Percentiles rank a stretch among this genome's conserved stretches.
Conservation (phyloP, 1,140 invertebrate genomes). For the Hylaeus volcanicus region DNA sequence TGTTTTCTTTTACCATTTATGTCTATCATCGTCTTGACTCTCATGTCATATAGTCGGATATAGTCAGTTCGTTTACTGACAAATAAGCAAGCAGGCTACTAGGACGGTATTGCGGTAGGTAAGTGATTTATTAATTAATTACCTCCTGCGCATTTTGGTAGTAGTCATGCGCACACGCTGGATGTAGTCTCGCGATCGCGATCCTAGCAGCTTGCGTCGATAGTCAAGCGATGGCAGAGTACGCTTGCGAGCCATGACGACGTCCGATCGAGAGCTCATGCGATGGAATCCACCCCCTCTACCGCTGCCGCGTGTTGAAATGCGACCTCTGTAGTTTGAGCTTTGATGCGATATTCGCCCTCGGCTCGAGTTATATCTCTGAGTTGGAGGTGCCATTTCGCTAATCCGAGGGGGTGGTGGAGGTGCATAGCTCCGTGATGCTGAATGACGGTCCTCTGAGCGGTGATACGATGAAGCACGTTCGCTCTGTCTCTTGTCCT, state of each 20-base stretch:
- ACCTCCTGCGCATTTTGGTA: conserved; percentile 78
- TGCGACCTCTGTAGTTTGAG: conserved; percentile 73
- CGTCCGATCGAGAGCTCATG: conserved; percentile 71
- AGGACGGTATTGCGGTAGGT: conserved; percentile 70
- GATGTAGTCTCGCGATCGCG: conserved; percentile 77
- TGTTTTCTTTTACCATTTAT: conserved; percentile 55
- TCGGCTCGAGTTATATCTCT: conserved; percentile 73
- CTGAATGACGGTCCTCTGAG: conserved; percentile 76
- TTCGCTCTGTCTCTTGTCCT: conserved; percentile 77
- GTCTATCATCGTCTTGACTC: conserved; percentile 70
- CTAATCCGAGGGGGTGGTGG: conserved; percentile 73
- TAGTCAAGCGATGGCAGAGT: conserved; percentile 75
- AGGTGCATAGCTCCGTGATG: conserved; percentile 74
- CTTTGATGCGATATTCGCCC: conserved; percentile 74
- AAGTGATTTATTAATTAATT: conserved; percentile 77
- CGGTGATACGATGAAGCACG: conserved; percentile 76
- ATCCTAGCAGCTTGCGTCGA: conserved; percentile 76
- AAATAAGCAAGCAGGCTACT: conserved; percentile 69
- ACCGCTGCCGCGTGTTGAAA: conserved; percentile 71
- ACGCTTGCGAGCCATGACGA: conserved; percentile 75
- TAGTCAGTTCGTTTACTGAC: conserved; percentile 61
- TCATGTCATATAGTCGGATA: conserved; percentile 56
- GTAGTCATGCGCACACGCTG: conserved; percentile 77
- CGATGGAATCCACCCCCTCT: conserved; percentile 72
- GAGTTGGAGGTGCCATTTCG: conserved; percentile 73